A percentile compares a stretch with the other conserved stretches of the same genome.
phyloP scores from a whole-genome alignment of 2,797 vertebrate genomes.

The Sebastes ruberrimus region DNA sequence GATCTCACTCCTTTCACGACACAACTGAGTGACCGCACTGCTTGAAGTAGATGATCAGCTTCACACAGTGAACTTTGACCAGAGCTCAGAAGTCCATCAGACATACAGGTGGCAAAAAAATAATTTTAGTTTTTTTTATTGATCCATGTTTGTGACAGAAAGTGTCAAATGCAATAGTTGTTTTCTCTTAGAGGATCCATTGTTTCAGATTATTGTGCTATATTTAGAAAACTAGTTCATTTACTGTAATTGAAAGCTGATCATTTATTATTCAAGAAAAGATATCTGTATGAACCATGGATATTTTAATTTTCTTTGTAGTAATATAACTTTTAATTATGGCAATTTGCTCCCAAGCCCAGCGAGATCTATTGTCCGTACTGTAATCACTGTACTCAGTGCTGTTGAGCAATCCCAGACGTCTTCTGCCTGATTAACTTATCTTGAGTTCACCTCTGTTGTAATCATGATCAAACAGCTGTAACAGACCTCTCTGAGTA shows the following conservation, averaged over 20 bases:
- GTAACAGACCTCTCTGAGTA: conserved; percentile 11
- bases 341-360: not conserved
- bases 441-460: conserved; percentile 63
- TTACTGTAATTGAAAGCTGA: not conserved
- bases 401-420: conserved; percentile 27
- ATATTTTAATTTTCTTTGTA: not conserved
- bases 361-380: not conserved
- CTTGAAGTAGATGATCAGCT: not conserved
- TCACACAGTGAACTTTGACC: conserved; percentile 12
- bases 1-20: not conserved
- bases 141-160: too few species aligned
- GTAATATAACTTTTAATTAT: not conserved
- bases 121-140: too few species aligned
- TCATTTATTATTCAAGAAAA: not conserved
- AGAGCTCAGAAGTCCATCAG: not conserved
- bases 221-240: not conserved
- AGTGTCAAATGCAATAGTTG: too few species aligned
- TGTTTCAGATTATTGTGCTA: not conserved
- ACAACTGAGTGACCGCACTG: not conserved
- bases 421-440: conserved; percentile 60
- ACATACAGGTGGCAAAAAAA: too few species aligned
- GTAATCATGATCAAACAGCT: conserved; percentile 39
- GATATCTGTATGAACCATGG: too few species aligned
- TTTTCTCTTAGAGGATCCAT: not conserved
- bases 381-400: conserved; percentile 3